phyloP scores from a whole-genome alignment of 2,797 vertebrate species.

The Cossypha polioptera region DNA sequence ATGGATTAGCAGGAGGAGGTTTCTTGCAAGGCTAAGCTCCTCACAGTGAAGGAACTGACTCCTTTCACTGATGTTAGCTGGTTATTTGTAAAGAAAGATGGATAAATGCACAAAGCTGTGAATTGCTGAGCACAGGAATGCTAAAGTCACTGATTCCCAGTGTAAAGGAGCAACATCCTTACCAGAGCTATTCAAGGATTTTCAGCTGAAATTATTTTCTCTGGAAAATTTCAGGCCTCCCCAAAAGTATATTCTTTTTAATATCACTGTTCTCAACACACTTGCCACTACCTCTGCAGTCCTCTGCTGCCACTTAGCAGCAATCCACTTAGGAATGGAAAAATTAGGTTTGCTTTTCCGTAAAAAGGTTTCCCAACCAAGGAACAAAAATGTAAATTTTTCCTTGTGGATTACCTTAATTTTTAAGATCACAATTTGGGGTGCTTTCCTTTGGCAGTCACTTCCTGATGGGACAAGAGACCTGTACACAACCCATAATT shows the following conservation, averaged over 20 bases:
- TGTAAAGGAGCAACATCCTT: not conserved
- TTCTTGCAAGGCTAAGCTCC: slow-evolving; percentile 1
- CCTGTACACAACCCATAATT: not conserved
- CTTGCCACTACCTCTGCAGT: not conserved
- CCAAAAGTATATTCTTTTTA: not conserved
- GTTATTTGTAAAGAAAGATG: not conserved
- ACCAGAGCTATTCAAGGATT: not conserved
- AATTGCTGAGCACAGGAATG: not conserved
- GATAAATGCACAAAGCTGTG: not conserved
- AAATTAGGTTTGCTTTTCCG: not conserved
- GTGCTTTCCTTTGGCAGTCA: not conserved
- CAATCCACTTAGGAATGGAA: not conserved
- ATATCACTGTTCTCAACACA: not conserved
- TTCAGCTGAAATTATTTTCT: not conserved
- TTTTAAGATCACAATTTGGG: not conserved
- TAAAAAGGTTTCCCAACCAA: not conserved
- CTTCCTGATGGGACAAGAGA: not conserved
- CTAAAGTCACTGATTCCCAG: not conserved
- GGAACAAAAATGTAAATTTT: not conserved
- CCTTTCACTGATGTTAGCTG: not conserved
- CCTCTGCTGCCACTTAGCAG: not conserved
- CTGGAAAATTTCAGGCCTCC: not conserved
- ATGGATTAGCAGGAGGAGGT: not conserved
- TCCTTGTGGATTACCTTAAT: not conserved
- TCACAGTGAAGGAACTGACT: not conserved